Percentiles rank a stretch among this genome's conserved stretches.
Evolutionary conservation across 2,888 invertebrate species (phyloP).

Genomic region (Macaria liturata): DNA sequence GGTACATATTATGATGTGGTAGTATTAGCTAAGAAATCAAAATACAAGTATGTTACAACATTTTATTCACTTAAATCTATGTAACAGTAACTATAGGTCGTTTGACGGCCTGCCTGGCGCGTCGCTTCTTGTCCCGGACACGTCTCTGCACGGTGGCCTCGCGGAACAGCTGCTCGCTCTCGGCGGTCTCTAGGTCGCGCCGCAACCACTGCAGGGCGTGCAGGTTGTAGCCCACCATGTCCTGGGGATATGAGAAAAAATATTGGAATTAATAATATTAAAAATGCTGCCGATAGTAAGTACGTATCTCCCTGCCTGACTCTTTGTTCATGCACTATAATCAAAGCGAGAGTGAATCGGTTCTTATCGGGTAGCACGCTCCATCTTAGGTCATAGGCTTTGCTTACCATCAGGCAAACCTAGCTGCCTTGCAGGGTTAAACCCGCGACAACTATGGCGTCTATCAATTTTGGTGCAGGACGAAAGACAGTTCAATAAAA

Average conservation of each 20-base stretch:
- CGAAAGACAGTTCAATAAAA: too few relatives aligned
- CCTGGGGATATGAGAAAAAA: constrained; percentile 70
- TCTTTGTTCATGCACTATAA: too few relatives aligned
- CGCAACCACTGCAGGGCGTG: constrained; percentile 91
- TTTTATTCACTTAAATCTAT: constrained; percentile 36
- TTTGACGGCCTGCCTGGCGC: constrained; percentile 85
- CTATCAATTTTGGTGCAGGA: too few relatives aligned
- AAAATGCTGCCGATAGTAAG: too few relatives aligned
- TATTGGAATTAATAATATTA: background rate
- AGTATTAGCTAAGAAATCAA: background rate
- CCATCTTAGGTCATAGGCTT: too few relatives aligned
- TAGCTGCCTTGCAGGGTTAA: too few relatives aligned
- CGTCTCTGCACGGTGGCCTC: constrained; percentile 87
- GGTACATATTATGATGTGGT: too few relatives aligned
- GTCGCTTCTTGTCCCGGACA: constrained; percentile 78
- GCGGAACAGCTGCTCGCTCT: constrained; percentile 89
- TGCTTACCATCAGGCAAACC: too few relatives aligned
- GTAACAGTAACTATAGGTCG: constrained; percentile 77
- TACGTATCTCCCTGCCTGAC: too few relatives aligned
- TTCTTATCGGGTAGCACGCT: too few relatives aligned
- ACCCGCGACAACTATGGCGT: too few relatives aligned
- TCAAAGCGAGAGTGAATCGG: too few relatives aligned
- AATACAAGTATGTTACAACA: background rate
- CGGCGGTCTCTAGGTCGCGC: constrained; percentile 88
- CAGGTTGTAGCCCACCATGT: constrained; percentile 92